Conservation (phyloP, 1,140 invertebrate genomes). For the Brachystomella parvula region DNA sequence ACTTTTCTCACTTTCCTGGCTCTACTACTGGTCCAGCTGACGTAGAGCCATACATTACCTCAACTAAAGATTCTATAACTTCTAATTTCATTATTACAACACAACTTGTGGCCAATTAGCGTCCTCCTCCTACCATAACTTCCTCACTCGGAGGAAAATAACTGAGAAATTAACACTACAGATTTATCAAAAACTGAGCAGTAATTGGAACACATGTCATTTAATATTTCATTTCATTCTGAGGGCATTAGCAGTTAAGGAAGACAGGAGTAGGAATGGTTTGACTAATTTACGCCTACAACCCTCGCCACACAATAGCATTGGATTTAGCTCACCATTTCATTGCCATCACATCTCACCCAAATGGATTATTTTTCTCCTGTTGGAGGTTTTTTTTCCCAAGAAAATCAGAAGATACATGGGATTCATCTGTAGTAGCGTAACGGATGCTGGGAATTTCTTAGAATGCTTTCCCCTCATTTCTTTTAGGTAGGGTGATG, state of each 20-base stretch:
- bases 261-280: not conserved
- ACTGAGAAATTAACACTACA: not conserved
- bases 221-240: not conserved
- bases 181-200: not conserved
- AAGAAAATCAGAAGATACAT: not conserved
- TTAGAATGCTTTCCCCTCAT: not conserved
- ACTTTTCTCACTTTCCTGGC: not conserved
- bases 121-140: not conserved
- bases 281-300: not conserved
- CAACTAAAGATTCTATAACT: not conserved
- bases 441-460: constrained; percentile 32
- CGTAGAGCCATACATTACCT: not conserved
- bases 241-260: not conserved
- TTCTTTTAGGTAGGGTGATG: constrained; percentile 2
- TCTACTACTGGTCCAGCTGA: not conserved
- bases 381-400: not conserved
- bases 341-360: not conserved
- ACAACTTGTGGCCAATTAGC: not conserved
- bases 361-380: not conserved
- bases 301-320: not conserved
- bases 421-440: constrained; percentile 11
- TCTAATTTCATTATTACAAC: not conserved
- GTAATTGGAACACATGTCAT: not conserved
- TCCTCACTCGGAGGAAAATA: not conserved
- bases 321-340: not conserved